Evolutionary conservation across 2,113 vertebrate species (phyloP).

Genomic region (Halcyon malimbica): DNA sequence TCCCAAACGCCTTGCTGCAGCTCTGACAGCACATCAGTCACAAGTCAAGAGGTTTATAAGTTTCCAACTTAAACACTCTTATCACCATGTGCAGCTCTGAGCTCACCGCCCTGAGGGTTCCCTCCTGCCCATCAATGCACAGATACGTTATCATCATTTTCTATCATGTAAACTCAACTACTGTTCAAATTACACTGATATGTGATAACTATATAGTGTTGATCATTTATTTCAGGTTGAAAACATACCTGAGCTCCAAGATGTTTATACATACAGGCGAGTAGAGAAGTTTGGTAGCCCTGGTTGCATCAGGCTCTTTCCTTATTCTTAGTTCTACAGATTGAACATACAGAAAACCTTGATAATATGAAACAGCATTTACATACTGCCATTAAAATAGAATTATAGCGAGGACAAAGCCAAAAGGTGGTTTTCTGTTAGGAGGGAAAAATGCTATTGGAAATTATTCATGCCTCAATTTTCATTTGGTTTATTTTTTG

Average conservation of each 20-base stretch:
- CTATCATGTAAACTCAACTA: constrained; percentile 25
- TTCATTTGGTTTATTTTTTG: background rate
- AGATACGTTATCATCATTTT: background rate
- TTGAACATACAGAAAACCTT: background rate
- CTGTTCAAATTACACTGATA: background rate
- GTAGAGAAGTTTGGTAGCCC: background rate
- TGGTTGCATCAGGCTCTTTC: background rate
- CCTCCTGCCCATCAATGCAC: background rate
- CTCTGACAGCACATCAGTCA: background rate
- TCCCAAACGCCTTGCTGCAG: background rate
- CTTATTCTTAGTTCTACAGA: background rate
- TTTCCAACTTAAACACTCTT: constrained; percentile 35
- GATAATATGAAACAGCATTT: background rate
- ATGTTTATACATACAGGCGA: background rate
- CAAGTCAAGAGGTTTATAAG: background rate
- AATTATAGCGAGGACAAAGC: background rate
- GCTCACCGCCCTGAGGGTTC: background rate
- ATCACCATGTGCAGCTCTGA: background rate
- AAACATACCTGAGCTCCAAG: background rate
- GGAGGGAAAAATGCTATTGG: background rate
- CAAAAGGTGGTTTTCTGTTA: background rate
- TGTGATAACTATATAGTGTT: background rate
- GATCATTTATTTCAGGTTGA: background rate
- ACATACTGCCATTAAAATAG: background rate
- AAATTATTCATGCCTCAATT: background rate